Evolutionary conservation across 2,113 vertebrate genomes (phyloP).

Genomic region (Nannobrachium achirus): DNA sequence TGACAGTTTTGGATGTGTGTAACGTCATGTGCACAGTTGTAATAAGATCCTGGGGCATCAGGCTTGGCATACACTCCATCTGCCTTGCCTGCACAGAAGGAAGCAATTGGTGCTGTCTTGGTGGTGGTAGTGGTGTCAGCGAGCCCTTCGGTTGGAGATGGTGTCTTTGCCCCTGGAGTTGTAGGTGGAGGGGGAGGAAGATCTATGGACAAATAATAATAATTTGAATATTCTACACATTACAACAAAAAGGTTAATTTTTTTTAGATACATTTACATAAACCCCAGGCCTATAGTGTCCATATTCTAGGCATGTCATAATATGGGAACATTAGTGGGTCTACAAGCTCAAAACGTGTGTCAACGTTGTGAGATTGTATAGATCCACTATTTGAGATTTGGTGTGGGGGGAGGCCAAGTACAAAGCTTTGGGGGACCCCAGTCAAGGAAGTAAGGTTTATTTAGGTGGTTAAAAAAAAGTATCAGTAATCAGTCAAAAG

Average conservation of each 20-base stretch:
- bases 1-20: slow-evolving; percentile 50
- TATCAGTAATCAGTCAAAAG: too few relatives aligned
- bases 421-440: not conserved
- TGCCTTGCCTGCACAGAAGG: slow-evolving; percentile 58
- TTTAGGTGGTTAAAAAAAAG: too few relatives aligned
- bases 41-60: slow-evolving; percentile 43
- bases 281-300: not conserved
- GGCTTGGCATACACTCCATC: slow-evolving; percentile 63
- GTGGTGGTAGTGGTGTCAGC: not conserved
- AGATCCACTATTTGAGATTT: not conserved
- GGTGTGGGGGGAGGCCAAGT: not conserved
- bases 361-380: not conserved
- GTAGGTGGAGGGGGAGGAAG: slow-evolving; percentile 19
- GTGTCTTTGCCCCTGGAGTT: not conserved
- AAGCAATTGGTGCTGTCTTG: not conserved
- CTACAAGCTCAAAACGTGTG: not conserved
- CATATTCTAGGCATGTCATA: too few relatives aligned
- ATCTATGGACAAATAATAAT: slow-evolving; percentile 22
- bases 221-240: not conserved
- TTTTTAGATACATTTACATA: not conserved
- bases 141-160: not conserved
- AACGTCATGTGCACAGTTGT: slow-evolving; percentile 53
- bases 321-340: not conserved
- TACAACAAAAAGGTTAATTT: not conserved
- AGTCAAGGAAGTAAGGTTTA: too few relatives aligned